Base-by-base conservation (phyloP, 2,113 vertebrate species). In the Calonectris borealis region DNA sequence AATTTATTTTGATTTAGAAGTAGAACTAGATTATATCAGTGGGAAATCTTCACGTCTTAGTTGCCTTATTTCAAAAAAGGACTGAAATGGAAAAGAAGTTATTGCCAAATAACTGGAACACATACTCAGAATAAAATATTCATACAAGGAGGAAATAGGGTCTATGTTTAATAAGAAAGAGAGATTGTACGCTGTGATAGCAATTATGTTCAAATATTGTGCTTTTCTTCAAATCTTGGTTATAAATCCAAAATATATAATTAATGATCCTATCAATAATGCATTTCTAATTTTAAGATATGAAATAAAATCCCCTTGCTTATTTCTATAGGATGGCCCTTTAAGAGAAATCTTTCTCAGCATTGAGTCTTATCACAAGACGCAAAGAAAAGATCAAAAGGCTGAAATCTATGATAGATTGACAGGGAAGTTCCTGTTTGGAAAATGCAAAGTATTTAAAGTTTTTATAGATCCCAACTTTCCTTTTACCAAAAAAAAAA, bases 261-360 rank as follows among this genome's bases (percentile, higher is more conserved):
- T 98, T 97, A 97, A 98, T 97, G 96, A 91, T 89, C 57, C 57
- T 48, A 96, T 98, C 94, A 98, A 98, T 98, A 98, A 98, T 98
- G 93, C 46, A 98, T 97, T 97, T 98, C 93, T 97, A 96, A 98
- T 98, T 96, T 98, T 84, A 94, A 97, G 90, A 62, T 93, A 91
- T 55, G 91, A 98, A 96, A 90, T 72, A 62, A 87, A 97, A 95
- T 92, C 48, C n/a, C 52, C 64, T 96, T 92, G 64, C 68, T 73
- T 79, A 60, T 86, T 96, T 93, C 87, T 92, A n/a, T 85, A 87
- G 57, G 27, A 66, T 88, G 61, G 52, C 73, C 10, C 70, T 83
- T 95, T 96, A 94, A 90, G 31, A 80, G 57, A 84, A 83, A 32
- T 66, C 20, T 66, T 49, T 75, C 54, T 96, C 73, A 38, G 92